Conservation (phyloP, 2,888 invertebrate genomes). For the Drosophila paranaensis region DNA sequence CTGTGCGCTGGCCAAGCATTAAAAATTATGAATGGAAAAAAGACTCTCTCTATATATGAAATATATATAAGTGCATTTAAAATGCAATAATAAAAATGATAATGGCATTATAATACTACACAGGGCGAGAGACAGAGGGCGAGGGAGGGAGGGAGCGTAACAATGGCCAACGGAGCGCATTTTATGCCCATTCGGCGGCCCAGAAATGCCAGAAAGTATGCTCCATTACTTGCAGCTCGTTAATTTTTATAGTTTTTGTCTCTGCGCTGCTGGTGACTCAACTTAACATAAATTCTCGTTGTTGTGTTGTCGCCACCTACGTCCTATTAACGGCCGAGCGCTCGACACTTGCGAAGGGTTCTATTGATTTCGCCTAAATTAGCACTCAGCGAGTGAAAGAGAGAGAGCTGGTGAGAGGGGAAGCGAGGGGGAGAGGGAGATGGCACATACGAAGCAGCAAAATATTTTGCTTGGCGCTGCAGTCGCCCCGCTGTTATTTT, state of each 20-base stretch:
- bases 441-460: constrained; percentile 10
- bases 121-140: constrained; percentile 5
- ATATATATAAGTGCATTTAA: constrained; percentile 70
- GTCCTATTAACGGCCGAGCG: constrained; percentile 46
- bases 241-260: constrained; percentile 74
- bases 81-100: constrained; percentile 78
- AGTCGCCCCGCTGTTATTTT: constrained; percentile 69
- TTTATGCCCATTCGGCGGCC: constrained; percentile 64
- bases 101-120: constrained; percentile 76
- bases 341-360: constrained; percentile 38
- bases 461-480: constrained; percentile 24
- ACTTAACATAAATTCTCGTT: constrained; percentile 60
- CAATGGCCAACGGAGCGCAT: constrained; percentile 65
- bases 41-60: not conserved
- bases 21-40: constrained; percentile 68
- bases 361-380: constrained; percentile 82
- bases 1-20: constrained; percentile 62
- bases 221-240: constrained; percentile 79
- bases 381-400: constrained; percentile 41
- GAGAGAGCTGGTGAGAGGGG: not conserved
- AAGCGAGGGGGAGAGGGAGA: not conserved
- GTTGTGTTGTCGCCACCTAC: constrained; percentile 57
- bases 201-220: constrained; percentile 66
- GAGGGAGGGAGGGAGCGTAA: constrained; percentile 19
- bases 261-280: constrained; percentile 56